These are phyloP conservation scores for Aplodontia rufa DNA, from an alignment of 2,113 vertebrate genomes.

Conservation along the genomic window DNA sequence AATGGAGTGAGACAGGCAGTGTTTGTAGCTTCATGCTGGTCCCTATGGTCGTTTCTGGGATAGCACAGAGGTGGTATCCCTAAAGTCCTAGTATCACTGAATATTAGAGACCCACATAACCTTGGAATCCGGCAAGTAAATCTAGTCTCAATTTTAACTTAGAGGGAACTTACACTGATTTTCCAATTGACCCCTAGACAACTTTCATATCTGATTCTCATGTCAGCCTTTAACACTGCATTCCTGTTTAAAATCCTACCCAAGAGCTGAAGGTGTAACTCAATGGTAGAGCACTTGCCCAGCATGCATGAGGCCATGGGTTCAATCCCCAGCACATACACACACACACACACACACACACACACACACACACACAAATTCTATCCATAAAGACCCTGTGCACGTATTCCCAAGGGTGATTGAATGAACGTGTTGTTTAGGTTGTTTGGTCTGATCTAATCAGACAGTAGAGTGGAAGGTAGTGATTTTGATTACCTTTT, in stretches of 20 bases:
- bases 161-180: background rate
- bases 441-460: background rate
- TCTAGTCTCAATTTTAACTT: background rate
- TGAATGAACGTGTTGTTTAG: background rate
- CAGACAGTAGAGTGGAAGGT: background rate
- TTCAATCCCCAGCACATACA: background rate
- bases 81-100: background rate
- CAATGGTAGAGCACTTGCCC: background rate
- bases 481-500: background rate
- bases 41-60: background rate
- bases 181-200: background rate
- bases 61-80: background rate
- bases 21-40: conserved; percentile 11
- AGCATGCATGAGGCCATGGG: background rate
- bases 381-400: background rate
- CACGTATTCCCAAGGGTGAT: background rate
- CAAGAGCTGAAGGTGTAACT: background rate
- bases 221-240: background rate
- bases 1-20: background rate
- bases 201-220: background rate
- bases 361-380: too few species aligned
- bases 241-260: background rate
- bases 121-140: background rate
- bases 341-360: background rate
- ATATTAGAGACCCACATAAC: background rate